phyloP scores from a whole-genome alignment of 2,888 invertebrate genomes.

The Hirtodrosophila confusa region DNA sequence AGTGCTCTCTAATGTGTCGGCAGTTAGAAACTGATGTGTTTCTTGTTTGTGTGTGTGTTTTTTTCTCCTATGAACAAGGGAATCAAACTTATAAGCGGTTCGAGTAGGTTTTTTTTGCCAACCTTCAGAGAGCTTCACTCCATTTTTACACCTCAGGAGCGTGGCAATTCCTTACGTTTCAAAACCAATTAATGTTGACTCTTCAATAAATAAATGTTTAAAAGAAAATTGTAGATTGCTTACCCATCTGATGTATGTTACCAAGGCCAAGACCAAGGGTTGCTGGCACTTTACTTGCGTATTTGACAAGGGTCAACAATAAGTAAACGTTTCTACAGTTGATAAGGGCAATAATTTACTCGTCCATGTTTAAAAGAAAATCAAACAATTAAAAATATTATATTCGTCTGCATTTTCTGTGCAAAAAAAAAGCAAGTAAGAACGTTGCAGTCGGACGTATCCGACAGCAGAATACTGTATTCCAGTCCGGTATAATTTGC shows the following conservation, averaged over 20 bases:
- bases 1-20: constrained; percentile 22
- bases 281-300: constrained; percentile 12
- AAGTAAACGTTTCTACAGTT: constrained; percentile 6
- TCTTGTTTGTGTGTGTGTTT: neutral
- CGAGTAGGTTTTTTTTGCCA: constrained; percentile 18
- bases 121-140: neutral
- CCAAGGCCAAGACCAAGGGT: constrained; percentile 11
- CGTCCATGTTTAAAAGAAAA: constrained; percentile 12
- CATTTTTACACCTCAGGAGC: no score
- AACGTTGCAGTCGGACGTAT: no score
- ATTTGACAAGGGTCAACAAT: constrained; percentile 54
- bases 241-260: neutral
- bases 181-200: constrained; percentile 33
- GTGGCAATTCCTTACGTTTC: neutral
- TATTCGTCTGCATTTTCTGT: no score
- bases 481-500: no score
- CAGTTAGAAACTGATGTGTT: constrained; percentile 26
- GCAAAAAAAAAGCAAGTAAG: no score
- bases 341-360: constrained; percentile 21
- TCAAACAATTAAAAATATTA: constrained; percentile 15
- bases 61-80: constrained; percentile 1
- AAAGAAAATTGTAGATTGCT: constrained; percentile 2
- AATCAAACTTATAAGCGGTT: constrained; percentile 16
- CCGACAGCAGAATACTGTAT: no score
- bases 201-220: constrained; percentile 8